phyloP scores from a whole-genome alignment of 2,888 invertebrate species.

The Pseudolycoriella hygida region DNA sequence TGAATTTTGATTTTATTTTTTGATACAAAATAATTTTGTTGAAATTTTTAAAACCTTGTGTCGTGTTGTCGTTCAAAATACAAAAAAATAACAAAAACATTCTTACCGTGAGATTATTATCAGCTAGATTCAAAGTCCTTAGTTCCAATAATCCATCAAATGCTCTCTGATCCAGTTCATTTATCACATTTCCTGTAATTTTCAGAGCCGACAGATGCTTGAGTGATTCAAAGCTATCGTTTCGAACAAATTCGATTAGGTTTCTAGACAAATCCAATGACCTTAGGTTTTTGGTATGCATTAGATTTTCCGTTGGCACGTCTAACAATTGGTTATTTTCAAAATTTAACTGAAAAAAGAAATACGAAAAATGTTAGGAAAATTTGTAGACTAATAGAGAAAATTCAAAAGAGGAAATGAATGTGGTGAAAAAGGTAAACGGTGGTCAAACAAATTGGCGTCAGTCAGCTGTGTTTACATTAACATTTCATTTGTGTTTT shows the following conservation, averaged over 20 bases:
- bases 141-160: slow-evolving; percentile 58
- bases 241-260: slow-evolving; percentile 52
- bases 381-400: no score
- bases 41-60: background rate
- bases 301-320: slow-evolving; percentile 51
- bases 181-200: slow-evolving; percentile 59
- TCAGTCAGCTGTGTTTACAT: no score
- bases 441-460: no score
- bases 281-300: slow-evolving; percentile 46
- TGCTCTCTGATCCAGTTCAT: slow-evolving; percentile 48
- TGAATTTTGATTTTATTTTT: background rate
- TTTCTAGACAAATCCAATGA: slow-evolving; percentile 63
- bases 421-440: no score
- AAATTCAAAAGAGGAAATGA: no score
- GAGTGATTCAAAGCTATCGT: slow-evolving; percentile 53
- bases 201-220: slow-evolving; percentile 51
- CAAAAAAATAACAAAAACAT: slow-evolving; percentile 1
- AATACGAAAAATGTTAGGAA: no score
- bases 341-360: slow-evolving; percentile 35
- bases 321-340: slow-evolving; percentile 65
- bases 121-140: slow-evolving; percentile 55
- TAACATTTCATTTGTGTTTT: no score
- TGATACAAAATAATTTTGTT: background rate
- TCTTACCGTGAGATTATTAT: slow-evolving; percentile 59
- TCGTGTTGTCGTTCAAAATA: no score